Evolutionary conservation across 1,140 invertebrate species (phyloP).

Genomic region (Bombus terrestris): DNA sequence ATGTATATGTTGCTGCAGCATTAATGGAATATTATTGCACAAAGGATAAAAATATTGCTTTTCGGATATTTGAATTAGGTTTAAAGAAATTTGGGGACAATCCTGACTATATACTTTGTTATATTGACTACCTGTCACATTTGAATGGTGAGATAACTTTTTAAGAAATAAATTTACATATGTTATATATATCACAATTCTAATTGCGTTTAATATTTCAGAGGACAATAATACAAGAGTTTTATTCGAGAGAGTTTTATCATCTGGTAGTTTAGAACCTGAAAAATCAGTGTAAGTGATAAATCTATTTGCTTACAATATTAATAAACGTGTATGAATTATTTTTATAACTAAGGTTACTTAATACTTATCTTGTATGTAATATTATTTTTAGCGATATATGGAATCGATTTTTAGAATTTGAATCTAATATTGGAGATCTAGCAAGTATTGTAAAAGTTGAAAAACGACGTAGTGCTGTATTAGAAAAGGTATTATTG

Average conservation of each 20-base stretch:
- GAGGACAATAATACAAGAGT: slow-evolving; percentile 99
- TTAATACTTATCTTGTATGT: neutral
- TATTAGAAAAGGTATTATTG: slow-evolving; percentile 90
- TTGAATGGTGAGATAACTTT: slow-evolving; percentile 90
- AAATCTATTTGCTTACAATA: neutral
- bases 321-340: neutral
- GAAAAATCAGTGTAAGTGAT: slow-evolving; percentile 94
- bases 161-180: neutral
- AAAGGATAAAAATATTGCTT: slow-evolving; percentile 99
- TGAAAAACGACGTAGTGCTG: slow-evolving; percentile 94
- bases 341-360: slow-evolving; percentile 10
- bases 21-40: slow-evolving; percentile 99
- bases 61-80: slow-evolving; percentile 98
- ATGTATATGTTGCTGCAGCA: slow-evolving; percentile 98
- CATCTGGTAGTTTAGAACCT: slow-evolving; percentile 94
- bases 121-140: slow-evolving; percentile 98
- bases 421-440: slow-evolving; percentile 99
- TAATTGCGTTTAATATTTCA: slow-evolving; percentile 77
- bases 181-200: neutral
- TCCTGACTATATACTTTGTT: slow-evolving; percentile 97
- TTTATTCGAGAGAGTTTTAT: slow-evolving; percentile 97
- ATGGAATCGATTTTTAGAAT: slow-evolving; percentile 99
- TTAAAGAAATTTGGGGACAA: slow-evolving; percentile 97
- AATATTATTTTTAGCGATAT: slow-evolving; percentile 89
- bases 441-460: slow-evolving; percentile 99